phyloP scores from a whole-genome alignment of 2,888 invertebrate genomes.

The Abrostola triplasia region DNA sequence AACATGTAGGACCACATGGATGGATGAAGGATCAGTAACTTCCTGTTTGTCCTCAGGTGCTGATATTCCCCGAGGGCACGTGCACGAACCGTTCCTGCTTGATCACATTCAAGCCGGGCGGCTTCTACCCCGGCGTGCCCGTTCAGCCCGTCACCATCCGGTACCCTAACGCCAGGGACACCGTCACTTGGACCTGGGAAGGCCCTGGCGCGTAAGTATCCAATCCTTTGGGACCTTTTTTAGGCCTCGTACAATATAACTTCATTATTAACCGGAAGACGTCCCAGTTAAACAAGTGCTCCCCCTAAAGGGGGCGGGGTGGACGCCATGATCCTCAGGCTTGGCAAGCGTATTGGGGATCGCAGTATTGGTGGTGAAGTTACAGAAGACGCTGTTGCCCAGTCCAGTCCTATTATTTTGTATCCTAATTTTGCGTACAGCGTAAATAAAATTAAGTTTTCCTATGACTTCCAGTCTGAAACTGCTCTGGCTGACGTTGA shows the following conservation, averaged over 20 bases:
- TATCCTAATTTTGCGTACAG: neutral
- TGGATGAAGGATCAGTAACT: no score
- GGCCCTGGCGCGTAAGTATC: slow-evolving; percentile 96
- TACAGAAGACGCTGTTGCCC: no score
- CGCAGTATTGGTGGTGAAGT: no score
- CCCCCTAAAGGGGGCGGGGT: no score
- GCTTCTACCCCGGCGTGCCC: slow-evolving; percentile 98
- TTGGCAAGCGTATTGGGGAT: no score
- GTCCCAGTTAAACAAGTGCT: no score
- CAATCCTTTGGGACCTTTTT: neutral
- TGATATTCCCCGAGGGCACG: slow-evolving; percentile 98
- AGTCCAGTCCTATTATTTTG: neutral
- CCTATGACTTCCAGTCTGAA: slow-evolving; percentile 89
- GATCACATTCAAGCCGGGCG: slow-evolving; percentile 96
- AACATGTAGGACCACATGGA: no score
- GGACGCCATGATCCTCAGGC: no score
- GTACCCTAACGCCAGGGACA: slow-evolving; percentile 96
- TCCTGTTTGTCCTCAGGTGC: slow-evolving; percentile 86
- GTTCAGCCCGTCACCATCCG: slow-evolving; percentile 97
- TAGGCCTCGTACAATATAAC: neutral
- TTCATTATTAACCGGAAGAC: no score
- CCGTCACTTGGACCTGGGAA: slow-evolving; percentile 98
- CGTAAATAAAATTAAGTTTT: neutral
- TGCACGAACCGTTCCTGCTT: slow-evolving; percentile 97
- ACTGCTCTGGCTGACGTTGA: slow-evolving; percentile 95